A percentile compares a stretch with the other conserved stretches of the same genome.
Conservation (phyloP, 37 sponge, comb jelly and placozoan species). For the Dysidea cf. avara region DNA sequence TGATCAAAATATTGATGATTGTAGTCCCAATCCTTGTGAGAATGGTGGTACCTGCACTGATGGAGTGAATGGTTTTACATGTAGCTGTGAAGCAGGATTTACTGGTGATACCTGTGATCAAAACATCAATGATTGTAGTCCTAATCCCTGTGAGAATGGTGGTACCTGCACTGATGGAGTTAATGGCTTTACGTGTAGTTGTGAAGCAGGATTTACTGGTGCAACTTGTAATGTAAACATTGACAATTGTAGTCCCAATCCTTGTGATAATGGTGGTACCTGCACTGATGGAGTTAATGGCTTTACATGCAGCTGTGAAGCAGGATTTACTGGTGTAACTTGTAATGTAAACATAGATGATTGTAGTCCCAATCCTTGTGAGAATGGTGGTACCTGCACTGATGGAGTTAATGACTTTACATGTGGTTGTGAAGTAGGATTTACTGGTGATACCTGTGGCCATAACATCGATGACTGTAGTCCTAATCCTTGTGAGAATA, state of each 20-base stretch:
- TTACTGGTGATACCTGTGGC: conserved; percentile 49
- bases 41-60: conserved; percentile 47
- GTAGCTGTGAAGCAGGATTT: conserved; percentile 16
- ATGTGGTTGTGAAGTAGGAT: conserved; percentile 32
- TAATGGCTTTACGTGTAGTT: conserved; percentile 16
- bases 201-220: conserved; percentile 7
- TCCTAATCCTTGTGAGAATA: conserved; percentile 39
- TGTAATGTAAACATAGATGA: conserved; percentile 39
- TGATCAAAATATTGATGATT: neutral
- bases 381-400: conserved; percentile 34
- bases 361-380: conserved; percentile 27
- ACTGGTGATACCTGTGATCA: conserved; percentile 21
- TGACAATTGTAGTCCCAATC: conserved; percentile 42
- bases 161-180: conserved; percentile 27
- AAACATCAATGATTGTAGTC: conserved; percentile 17
- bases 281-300: conserved; percentile 35
- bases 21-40: conserved; percentile 10
- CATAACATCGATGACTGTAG: conserved; percentile 52
- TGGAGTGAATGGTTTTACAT: conserved; percentile 8
- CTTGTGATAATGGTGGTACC: conserved; percentile 27
- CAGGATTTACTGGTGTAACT: conserved; percentile 34
- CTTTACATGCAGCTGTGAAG: conserved; percentile 47
- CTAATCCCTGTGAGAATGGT: conserved; percentile 28
- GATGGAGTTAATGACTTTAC: neutral
- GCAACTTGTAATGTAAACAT: conserved; percentile 3